Evolutionary conservation across 2,797 vertebrate species (phyloP).

Genomic region (Acanthurus tractus): DNA sequence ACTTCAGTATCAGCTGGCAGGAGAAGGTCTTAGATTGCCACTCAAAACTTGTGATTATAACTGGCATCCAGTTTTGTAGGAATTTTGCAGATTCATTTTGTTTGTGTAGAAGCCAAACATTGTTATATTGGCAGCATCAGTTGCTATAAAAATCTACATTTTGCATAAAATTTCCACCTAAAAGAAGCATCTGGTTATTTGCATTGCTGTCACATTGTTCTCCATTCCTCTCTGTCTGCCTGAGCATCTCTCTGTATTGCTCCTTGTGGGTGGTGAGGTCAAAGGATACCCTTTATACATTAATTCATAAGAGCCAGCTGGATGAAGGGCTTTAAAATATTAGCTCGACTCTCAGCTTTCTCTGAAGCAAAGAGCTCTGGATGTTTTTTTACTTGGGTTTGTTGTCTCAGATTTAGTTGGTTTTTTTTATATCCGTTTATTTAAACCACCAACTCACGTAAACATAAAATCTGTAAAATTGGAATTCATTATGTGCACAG

Average conservation of each 20-base stretch:
- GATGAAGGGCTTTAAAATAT: conserved; percentile 63
- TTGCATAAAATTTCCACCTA: neutral
- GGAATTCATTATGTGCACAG: neutral
- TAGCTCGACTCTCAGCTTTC: conserved; percentile 35
- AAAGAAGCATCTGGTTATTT: conserved; percentile 27
- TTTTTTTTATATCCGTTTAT: conserved; percentile 5
- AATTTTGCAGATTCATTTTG: neutral
- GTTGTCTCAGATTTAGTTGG: conserved; percentile 7
- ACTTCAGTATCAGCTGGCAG: neutral
- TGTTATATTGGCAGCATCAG: neutral
- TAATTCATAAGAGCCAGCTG: conserved; percentile 70
- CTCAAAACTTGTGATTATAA: neutral
- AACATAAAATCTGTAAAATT: conserved; percentile 20
- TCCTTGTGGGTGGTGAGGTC: conserved; percentile 66
- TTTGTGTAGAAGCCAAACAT: neutral
- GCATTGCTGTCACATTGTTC: conserved; percentile 35
- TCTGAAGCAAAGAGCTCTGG: conserved; percentile 18
- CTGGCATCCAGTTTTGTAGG: neutral
- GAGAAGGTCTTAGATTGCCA: neutral
- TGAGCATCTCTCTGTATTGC: conserved; percentile 35
- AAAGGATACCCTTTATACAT: conserved; percentile 72
- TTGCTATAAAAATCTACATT: neutral
- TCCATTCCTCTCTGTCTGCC: conserved; percentile 33
- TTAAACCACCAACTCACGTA: neutral
- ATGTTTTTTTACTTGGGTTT: conserved; percentile 1